A percentile compares a stretch with the other conserved stretches of the same genome.
These are phyloP conservation scores for Thereva nobilitata DNA, from an alignment of 2,888 invertebrate genomes.

Conservation along the genomic window DNA sequence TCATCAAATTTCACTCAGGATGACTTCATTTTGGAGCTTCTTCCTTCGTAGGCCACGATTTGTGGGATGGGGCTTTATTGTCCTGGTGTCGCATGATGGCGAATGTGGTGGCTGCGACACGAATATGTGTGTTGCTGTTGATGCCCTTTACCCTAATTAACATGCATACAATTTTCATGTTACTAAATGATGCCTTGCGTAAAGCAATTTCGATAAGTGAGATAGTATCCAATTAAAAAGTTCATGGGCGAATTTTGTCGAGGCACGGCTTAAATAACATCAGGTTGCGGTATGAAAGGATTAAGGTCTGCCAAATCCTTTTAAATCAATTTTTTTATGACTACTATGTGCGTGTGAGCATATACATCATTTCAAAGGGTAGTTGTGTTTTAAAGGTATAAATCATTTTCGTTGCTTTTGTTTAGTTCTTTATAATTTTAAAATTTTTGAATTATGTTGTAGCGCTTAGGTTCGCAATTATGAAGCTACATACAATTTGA, in stretches of 20 bases:
- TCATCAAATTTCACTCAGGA: slow-evolving; percentile 36
- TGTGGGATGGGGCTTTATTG: slow-evolving; percentile 13
- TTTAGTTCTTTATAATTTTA: no score
- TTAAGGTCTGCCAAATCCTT: no score
- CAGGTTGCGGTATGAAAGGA: no score
- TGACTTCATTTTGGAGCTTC: slow-evolving; percentile 26
- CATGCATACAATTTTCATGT: slow-evolving; percentile 32
- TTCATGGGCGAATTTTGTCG: not conserved
- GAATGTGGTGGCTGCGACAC: slow-evolving; percentile 5
- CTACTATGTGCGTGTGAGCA: no score
- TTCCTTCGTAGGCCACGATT: not conserved
- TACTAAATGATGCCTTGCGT: slow-evolving; percentile 23
- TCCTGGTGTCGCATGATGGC: slow-evolving; percentile 21
- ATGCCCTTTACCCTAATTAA: slow-evolving; percentile 30
- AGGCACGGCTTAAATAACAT: no score
- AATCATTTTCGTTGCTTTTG: no score
- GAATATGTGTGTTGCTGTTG: not conserved
- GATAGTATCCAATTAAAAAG: not conserved
- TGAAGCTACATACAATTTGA: no score
- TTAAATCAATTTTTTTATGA: no score
- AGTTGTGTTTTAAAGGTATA: no score
- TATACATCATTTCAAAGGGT: no score
- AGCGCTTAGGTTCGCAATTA: no score
- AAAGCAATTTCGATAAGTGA: slow-evolving; percentile 16
- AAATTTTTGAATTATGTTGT: no score